Conservation (phyloP, 2,888 invertebrate species). For the Ypsolopha scabrella region DNA sequence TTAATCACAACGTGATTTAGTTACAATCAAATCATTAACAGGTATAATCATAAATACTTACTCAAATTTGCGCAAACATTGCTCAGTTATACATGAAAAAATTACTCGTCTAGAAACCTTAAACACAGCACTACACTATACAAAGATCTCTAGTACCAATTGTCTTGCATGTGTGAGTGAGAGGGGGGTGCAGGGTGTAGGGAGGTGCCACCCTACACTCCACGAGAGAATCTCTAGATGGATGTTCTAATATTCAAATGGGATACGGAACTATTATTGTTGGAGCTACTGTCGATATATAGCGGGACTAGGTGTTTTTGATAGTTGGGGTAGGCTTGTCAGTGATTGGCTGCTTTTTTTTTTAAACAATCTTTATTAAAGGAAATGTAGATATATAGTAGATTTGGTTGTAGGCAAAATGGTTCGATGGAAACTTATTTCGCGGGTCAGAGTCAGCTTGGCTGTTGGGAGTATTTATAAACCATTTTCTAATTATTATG, state of each 20-base stretch:
- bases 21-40: too few species aligned
- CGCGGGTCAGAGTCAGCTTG: not conserved
- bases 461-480: too few species aligned
- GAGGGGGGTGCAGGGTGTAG: too few species aligned
- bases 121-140: too few species aligned
- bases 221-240: slow-evolving; percentile 40
- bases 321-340: slow-evolving; percentile 15
- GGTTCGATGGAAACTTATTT: not conserved
- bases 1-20: too few species aligned
- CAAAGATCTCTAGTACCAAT: too few species aligned
- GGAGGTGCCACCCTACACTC: too few species aligned
- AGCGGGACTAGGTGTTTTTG: slow-evolving; percentile 27
- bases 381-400: slow-evolving; percentile 1
- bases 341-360: not conserved
- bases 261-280: slow-evolving; percentile 71
- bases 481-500: not conserved
- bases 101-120: too few species aligned
- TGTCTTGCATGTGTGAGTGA: too few species aligned
- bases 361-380: slow-evolving; percentile 5
- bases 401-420: not conserved
- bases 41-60: too few species aligned
- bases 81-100: too few species aligned
- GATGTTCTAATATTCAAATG: slow-evolving; percentile 71
- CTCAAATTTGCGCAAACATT: too few species aligned
- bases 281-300: slow-evolving; percentile 67